Evolutionary conservation across 2,113 vertebrate species (phyloP).

Genomic region (Perca flavescens): DNA sequence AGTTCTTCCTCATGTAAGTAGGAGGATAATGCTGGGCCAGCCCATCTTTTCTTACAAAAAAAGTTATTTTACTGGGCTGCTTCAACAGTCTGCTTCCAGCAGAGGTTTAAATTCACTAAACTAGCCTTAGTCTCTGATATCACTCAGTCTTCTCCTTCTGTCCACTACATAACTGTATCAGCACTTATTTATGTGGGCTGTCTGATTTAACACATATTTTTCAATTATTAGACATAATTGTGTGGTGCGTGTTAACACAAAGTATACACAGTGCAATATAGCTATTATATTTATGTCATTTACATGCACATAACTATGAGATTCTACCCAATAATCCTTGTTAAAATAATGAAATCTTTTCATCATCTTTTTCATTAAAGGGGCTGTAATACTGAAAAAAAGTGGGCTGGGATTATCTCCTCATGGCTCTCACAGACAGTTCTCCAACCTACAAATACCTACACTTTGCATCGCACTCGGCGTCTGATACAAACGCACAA

Average conservation of each 20-base stretch:
- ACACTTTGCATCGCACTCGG: too few relatives aligned
- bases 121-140: background rate
- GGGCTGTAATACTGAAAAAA: too few relatives aligned
- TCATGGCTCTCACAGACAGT: too few relatives aligned
- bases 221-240: too few relatives aligned
- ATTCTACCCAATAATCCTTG: background rate
- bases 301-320: background rate
- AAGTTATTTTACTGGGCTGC: background rate
- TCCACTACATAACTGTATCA: background rate
- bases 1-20: conserved; percentile 71
- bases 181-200: background rate
- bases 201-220: too few relatives aligned
- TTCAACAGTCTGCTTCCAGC: background rate
- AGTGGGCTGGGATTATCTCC: too few relatives aligned
- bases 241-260: too few relatives aligned
- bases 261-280: too few relatives aligned
- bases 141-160: background rate
- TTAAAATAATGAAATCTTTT: background rate
- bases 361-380: too few relatives aligned
- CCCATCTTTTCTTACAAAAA: conserved; percentile 18
- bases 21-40: conserved; percentile 52
- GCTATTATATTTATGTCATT: too few relatives aligned
- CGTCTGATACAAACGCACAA: too few relatives aligned
- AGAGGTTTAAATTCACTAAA: background rate
- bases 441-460: too few relatives aligned